These are phyloP conservation scores for Misgurnus mizolepis DNA, from an alignment of 2,113 vertebrate genomes.

Conservation along the genomic window DNA sequence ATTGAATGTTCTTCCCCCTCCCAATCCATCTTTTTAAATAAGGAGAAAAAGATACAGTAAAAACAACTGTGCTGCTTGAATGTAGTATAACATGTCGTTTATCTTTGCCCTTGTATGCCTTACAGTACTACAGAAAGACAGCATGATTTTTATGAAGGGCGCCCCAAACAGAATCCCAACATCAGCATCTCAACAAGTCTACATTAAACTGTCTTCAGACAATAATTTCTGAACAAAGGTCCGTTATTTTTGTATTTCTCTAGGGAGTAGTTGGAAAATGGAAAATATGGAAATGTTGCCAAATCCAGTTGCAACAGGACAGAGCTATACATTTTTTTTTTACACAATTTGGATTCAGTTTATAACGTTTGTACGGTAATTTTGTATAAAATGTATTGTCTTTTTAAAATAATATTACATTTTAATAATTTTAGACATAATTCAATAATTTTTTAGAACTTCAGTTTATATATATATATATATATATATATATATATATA, in stretches of 20 bases:
- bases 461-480: no score
- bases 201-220: background rate
- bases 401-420: no score
- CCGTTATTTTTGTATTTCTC: background rate
- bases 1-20: background rate
- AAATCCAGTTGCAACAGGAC: no score
- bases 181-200: background rate
- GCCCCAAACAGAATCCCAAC: slow-evolving; percentile 14
- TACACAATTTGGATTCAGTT: background rate
- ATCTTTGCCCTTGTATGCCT: slow-evolving; percentile 7
- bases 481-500: no score
- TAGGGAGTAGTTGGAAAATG: background rate
- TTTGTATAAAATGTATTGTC: no score
- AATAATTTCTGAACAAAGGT: background rate
- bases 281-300: background rate
- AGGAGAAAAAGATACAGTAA: background rate
- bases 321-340: background rate
- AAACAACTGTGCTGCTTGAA: background rate
- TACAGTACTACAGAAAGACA: slow-evolving; percentile 6
- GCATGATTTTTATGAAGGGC: slow-evolving; percentile 10
- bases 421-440: no score
- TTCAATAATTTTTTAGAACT: no score
- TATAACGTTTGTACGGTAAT: background rate
- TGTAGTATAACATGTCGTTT: background rate
- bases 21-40: background rate